Evolutionary conservation across 1,140 invertebrate genomes (phyloP), one percentile per base, ranked within the genome.

Genomic region (Stratiolaelaps scimitus): DNA sequence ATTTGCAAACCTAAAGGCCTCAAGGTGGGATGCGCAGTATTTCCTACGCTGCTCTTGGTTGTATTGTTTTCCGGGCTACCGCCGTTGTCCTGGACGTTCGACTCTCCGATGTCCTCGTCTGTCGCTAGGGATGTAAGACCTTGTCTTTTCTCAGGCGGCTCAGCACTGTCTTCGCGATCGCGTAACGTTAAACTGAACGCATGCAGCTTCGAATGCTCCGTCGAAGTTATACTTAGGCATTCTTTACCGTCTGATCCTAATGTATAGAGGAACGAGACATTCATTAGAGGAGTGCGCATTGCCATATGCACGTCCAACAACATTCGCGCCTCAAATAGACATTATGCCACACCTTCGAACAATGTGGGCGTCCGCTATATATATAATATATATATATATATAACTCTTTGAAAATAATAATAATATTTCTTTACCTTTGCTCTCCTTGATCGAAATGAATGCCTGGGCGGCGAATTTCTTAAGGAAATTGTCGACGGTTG

Each of bases 401-500:
- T 40, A 40, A n/a, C n/a, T n/a, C n/a, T n/a, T n/a, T n/a, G n/a
- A n/a, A n/a, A n/a, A n/a, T n/a, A n/a, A n/a, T n/a, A n/a, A n/a
- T 19, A 2, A 65, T 29, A 28, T 34, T n/a, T 7, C 43, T 26
- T n/a, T 28, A 23, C 45, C 66, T 46, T 53, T 67, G 48, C 28
- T 30, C 64, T 71, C 70, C 17, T 40, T 68, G 40, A 71, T 60
- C 15, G 68, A 85, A 68, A 94, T 86, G 19, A 93, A 77, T 70
- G 89, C 86, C 75, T 92, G 90, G 44, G 85, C 83, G 10, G 88
- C 83, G 78, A 94, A 85, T 75, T 93, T 94, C 69, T 88, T 83
- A 0, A 94, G 73, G 60, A 93, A 80, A 76, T 86, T 85, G 68
- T 84, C 82, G 19, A 91, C 80, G 70, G 83, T 76, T 43, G 80